Percentiles rank a stretch among this genome's conserved stretches.
phyloP scores from a whole-genome alignment of 2,888 invertebrate species.

The Alviniconcha strummeri region DNA sequence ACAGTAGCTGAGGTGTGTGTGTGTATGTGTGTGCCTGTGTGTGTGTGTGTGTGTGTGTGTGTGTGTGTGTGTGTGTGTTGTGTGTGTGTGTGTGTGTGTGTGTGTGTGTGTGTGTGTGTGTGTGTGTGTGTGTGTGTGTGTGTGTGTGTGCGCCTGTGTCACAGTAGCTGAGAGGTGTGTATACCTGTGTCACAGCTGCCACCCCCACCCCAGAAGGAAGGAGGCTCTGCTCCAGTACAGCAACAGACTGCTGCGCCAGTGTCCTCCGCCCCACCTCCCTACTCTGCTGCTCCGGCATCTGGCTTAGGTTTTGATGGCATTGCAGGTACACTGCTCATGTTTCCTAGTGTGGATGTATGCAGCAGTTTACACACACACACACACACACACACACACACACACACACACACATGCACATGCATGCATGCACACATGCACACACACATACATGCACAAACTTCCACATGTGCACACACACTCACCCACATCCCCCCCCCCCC shows the following conservation, averaged over 20 bases:
- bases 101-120: no score
- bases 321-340: conserved; percentile 34
- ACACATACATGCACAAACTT: not conserved
- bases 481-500: not conserved
- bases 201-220: conserved; percentile 30
- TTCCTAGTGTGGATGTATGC: not conserved
- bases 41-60: no score
- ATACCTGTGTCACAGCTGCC: conserved; percentile 24
- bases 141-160: not conserved
- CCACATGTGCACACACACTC: not conserved
- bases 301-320: conserved; percentile 46
- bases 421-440: no score
- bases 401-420: not conserved
- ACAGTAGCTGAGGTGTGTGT: no score
- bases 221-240: conserved; percentile 19
- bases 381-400: no score
- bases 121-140: not conserved
- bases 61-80: no score
- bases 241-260: conserved; percentile 20
- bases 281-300: conserved; percentile 29
- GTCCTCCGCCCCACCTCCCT: conserved; percentile 35
- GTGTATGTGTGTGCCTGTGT: no score
- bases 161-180: not conserved
- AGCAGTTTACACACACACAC: not conserved
- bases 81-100: no score